Evolutionary conservation across 2,797 vertebrate genomes (phyloP).

Genomic region (Pristis pectinata): DNA sequence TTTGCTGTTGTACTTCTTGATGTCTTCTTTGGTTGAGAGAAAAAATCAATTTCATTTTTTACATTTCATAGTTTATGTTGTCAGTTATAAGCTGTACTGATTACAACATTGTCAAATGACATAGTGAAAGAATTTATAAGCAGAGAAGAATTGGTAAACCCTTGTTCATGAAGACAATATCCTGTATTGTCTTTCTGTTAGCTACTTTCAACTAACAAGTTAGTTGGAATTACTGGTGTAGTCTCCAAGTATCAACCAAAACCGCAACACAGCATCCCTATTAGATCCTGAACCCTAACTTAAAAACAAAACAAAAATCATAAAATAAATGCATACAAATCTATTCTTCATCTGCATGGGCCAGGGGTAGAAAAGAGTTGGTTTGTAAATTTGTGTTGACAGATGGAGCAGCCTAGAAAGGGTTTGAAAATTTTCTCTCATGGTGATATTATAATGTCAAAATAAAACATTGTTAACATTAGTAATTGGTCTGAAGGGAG

Average conservation of each 20-base stretch:
- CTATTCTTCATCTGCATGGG: not conserved
- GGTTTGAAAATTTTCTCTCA: not conserved
- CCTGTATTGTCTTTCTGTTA: not conserved
- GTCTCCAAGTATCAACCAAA: not conserved
- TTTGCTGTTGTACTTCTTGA: too few relatives aligned
- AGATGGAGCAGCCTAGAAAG: not conserved
- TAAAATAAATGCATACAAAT: not conserved
- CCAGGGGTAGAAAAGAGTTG: not conserved
- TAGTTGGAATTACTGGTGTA: not conserved
- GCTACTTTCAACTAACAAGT: not conserved
- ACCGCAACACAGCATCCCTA: not conserved
- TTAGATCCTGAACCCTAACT: not conserved
- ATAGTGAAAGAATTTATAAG: too few relatives aligned
- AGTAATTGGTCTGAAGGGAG: not conserved
- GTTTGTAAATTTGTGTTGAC: constrained; percentile 3
- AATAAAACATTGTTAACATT: not conserved
- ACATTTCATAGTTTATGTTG: too few relatives aligned
- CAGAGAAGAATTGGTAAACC: not conserved
- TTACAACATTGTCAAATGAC: too few relatives aligned
- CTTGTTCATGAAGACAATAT: not conserved
- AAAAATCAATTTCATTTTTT: too few relatives aligned
- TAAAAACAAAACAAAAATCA: not conserved
- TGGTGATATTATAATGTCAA: not conserved
- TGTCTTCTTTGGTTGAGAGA: too few relatives aligned
- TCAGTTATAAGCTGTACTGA: too few relatives aligned